Evolutionary conservation across 2,888 invertebrate genomes (phyloP).

Genomic region (Hypomecis atomaria): DNA sequence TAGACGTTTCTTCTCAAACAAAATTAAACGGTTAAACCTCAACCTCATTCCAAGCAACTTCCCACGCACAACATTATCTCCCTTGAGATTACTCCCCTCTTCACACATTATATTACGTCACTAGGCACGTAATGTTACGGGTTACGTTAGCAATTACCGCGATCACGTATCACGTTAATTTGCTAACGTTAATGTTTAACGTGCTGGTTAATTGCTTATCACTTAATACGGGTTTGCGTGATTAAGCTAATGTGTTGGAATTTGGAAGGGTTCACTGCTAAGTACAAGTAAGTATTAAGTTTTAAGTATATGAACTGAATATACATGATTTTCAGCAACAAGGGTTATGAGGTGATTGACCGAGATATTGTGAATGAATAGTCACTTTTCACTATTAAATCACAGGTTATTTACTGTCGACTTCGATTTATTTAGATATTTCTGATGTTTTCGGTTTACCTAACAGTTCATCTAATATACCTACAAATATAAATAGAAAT

Average conservation of each 20-base stretch:
- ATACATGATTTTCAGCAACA: no score
- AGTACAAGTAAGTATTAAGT: no score
- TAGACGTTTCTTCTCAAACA: not conserved
- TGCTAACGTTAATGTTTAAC: slow-evolving; percentile 27
- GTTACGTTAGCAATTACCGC: slow-evolving; percentile 15
- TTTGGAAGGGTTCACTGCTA: not conserved
- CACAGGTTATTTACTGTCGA: no score
- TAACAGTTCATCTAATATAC: no score
- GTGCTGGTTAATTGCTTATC: slow-evolving; percentile 32
- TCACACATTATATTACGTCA: slow-evolving; percentile 41
- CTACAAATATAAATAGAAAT: no score
- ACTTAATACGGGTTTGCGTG: slow-evolving; percentile 14
- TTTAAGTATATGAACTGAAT: no score
- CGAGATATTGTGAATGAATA: no score
- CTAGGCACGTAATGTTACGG: slow-evolving; percentile 34
- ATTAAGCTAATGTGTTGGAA: slow-evolving; percentile 1
- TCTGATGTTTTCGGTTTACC: no score
- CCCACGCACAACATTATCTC: slow-evolving; percentile 29
- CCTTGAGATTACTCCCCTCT: slow-evolving; percentile 31
- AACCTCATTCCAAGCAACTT: slow-evolving; percentile 18
- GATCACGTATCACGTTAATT: slow-evolving; percentile 36
- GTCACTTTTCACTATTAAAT: no score
- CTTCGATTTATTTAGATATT: no score
- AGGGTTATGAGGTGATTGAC: no score
- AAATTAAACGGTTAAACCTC: slow-evolving; percentile 1